Conservation (phyloP, 2,888 invertebrate genomes). For the Drosophila affinis region DNA sequence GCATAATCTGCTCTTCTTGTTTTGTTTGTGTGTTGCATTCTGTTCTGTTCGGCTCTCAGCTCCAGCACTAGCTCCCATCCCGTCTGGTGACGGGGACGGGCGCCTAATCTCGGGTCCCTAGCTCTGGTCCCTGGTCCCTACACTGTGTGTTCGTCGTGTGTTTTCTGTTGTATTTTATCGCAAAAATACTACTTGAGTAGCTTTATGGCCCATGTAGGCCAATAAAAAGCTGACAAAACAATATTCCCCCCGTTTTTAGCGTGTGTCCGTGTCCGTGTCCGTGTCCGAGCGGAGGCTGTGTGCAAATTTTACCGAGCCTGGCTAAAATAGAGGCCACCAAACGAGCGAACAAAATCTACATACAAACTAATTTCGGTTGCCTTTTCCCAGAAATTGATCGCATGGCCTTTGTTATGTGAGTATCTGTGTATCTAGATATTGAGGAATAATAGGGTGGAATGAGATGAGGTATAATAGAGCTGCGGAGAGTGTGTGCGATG, state of each 20-base stretch:
- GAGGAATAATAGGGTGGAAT: slow-evolving; percentile 5
- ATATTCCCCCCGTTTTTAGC: slow-evolving; percentile 58
- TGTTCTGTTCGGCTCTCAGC: slow-evolving; percentile 29
- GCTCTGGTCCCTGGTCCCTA: neutral
- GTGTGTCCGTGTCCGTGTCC: neutral
- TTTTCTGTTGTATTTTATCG: slow-evolving; percentile 80
- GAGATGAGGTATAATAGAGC: slow-evolving; percentile 5
- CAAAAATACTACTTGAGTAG: slow-evolving; percentile 81
- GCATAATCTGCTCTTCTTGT: slow-evolving; percentile 44
- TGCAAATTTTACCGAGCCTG: slow-evolving; percentile 59
- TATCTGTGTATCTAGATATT: neutral
- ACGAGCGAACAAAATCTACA: slow-evolving; percentile 50
- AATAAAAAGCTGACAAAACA: slow-evolving; percentile 82
- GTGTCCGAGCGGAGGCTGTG: slow-evolving; percentile 18
- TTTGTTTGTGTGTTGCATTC: slow-evolving; percentile 30
- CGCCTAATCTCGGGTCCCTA: no score
- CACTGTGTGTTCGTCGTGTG: slow-evolving; percentile 10
- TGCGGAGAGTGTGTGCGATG: neutral
- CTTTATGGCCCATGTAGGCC: slow-evolving; percentile 79
- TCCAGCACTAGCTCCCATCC: slow-evolving; percentile 23
- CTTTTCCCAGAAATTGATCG: slow-evolving; percentile 42
- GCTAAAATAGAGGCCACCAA: slow-evolving; percentile 59
- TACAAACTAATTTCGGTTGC: slow-evolving; percentile 53
- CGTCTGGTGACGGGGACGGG: slow-evolving; percentile 7
- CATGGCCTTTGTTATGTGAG: slow-evolving; percentile 22